Evolutionary conservation across 23 tunicate genomes (phyloP), one percentile per base, ranked within the genome.

Genomic region (Trididemnum miniatum): DNA sequence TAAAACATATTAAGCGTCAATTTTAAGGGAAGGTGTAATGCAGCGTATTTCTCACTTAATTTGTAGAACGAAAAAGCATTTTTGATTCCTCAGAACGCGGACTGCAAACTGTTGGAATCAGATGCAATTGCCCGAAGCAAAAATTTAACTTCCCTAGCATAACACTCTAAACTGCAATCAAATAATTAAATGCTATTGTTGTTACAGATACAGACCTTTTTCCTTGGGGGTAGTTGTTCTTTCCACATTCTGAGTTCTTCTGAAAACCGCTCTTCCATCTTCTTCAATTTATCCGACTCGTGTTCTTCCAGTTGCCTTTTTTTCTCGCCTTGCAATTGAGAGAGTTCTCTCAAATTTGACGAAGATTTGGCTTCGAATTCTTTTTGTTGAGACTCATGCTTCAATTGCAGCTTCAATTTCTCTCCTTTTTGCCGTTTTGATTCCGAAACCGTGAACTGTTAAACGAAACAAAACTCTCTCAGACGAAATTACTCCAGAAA

Each of bases 321-420:
- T 67, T 93, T 93, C 77, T 93, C 98, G 75, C 84, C 83, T 36
- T 93, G 98, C 57, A 88, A 86, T 37, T 84, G 85, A 2, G 35
- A 74, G 34, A 93, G 80, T 51, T 93, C 98, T 35, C 65, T 87
- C 67, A 83, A 4, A 76, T 87, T 92, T 24, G 86, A 65, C 1
- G 71, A 86, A 40, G 80, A 80, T 28, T 78, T 77, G 0, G 98
- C 89, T 44, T 93, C 90, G 34, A 93, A 62, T 67, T 93, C 98
- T 39, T 72, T 65, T 1, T 74, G 34, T 59, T 93, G 97, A 1
- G 51, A 62, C 35, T 83, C 86, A 35, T 92, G 97, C 65, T 83
- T 92, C 31, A 52, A 73, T 9, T 87, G 83, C 35, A 83, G 82
- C 69, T 92, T 83, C 34, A 57, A 12, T 71, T 87, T 87, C 80